phyloP scores from a whole-genome alignment of 1,140 invertebrate genomes.

The Saccostrea glomerata region DNA sequence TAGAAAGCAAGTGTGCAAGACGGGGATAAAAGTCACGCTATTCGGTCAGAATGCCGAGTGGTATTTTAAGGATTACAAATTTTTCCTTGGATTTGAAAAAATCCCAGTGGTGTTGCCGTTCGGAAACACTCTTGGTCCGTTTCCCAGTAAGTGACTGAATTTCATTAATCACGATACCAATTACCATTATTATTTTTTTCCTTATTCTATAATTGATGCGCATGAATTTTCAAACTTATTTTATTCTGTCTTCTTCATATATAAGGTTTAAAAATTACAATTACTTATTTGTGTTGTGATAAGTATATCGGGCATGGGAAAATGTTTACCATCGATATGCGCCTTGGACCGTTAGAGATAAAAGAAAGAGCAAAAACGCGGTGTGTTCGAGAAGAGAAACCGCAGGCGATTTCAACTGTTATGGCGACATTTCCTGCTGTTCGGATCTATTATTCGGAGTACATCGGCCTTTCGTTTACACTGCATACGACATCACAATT shows the following conservation, averaged over 20 bases:
- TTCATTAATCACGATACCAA: background rate
- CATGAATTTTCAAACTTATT: no score
- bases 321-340: background rate
- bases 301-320: background rate
- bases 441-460: conserved; percentile 26
- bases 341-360: background rate
- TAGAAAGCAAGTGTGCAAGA: background rate
- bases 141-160: background rate
- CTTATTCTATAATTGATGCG: no score
- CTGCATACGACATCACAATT: conserved; percentile 33
- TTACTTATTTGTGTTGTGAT: background rate
- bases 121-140: background rate
- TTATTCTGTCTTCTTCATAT: background rate
- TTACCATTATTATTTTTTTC: no score
- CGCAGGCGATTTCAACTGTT: background rate
- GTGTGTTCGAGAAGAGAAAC: background rate
- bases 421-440: conserved; percentile 25
- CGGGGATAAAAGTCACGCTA: background rate
- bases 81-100: background rate
- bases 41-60: background rate
- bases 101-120: background rate
- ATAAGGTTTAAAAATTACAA: background rate
- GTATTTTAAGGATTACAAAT: background rate
- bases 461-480: conserved; percentile 33
- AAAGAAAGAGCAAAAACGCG: no score